Evolutionary conservation across 2,113 vertebrate genomes (phyloP), one percentile per base, ranked within the genome.

Genomic region (Mystacornis crossleyi): DNA sequence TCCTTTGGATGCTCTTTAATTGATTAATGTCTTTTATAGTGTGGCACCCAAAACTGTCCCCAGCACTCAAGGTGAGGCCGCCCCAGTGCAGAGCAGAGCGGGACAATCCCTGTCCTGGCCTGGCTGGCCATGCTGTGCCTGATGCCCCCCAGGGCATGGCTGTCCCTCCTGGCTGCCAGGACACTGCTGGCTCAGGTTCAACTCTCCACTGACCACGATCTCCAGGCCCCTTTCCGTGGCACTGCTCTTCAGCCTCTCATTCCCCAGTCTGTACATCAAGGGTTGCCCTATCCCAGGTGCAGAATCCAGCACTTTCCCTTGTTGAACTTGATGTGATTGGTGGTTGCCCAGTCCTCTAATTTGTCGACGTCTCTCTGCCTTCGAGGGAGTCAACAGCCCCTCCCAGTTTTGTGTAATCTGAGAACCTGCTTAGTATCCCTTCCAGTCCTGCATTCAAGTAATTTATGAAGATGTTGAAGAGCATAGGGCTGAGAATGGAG

Each of bases 141-240:
- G 54, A 19, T 42, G 24, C 3, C 0, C 18, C 7, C 31, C 36
- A 50, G 65, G 24, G 48, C 53, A 67, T 0, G 1, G 1, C 0
- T 14, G 34, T 15, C 15, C 19, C 45, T 40, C 24, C 24, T n/a
- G 36, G 1, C 54, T 29, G 45, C 24, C 54, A 70, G 54, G 29
- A 24, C 29, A 70, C 24, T 23, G 7, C 24, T 50, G 54, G 0
- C 2, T 60, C 4, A 16, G 4, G 1, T 42, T 14, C 45, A 42
- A 9, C 9, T 24, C 51, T 1, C 24, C 19, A 34, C 7, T 0
- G 2, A n/a, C 7, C 17, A 9, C 9, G 7, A 61, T 0, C 6
- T 8, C 25, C 9, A 42, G 29, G 15, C 42, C 12, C 31, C 24
- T 70, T 70, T 82, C 29, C 1, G 0, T 18, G 3, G 29, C 9